Conservation (phyloP, 2,113 vertebrate genomes). For the Tinamus guttatus region DNA sequence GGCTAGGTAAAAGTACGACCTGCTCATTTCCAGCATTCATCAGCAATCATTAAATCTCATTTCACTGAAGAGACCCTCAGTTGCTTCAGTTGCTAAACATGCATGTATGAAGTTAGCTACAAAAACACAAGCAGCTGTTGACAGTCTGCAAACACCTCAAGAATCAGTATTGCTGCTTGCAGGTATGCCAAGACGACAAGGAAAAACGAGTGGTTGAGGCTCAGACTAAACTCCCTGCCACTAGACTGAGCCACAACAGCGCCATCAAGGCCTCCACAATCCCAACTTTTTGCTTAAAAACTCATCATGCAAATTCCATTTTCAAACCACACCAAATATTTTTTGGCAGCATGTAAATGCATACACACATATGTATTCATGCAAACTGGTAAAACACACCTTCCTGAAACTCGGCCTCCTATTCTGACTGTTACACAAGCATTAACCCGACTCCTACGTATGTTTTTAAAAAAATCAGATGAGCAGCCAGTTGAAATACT, state of each 20-base stretch:
- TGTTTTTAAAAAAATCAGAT: neutral
- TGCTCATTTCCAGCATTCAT: neutral
- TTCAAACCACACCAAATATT: neutral
- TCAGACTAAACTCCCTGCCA: rapidly evolving
- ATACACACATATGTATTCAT: neutral
- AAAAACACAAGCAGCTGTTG: slow-evolving; percentile 21
- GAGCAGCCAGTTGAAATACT: neutral
- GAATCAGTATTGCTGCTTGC: neutral
- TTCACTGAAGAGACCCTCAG: neutral
- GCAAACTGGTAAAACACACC: neutral
- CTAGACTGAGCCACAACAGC: neutral
- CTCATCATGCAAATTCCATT: neutral
- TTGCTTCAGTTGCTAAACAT: neutral
- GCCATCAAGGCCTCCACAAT: rapidly evolving
- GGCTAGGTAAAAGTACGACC: neutral
- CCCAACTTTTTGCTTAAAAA: neutral
- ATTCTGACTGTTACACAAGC: neutral
- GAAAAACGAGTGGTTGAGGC: slow-evolving; percentile 25
- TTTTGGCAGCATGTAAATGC: neutral
- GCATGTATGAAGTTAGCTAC: neutral
- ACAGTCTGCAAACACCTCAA: neutral
- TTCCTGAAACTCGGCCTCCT: neutral
- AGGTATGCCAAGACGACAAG: neutral
- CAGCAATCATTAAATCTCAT: neutral
- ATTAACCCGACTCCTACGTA: neutral